Evolutionary conservation across 2,888 invertebrate genomes (phyloP).

Genomic region (Netelia fuscicornis): DNA sequence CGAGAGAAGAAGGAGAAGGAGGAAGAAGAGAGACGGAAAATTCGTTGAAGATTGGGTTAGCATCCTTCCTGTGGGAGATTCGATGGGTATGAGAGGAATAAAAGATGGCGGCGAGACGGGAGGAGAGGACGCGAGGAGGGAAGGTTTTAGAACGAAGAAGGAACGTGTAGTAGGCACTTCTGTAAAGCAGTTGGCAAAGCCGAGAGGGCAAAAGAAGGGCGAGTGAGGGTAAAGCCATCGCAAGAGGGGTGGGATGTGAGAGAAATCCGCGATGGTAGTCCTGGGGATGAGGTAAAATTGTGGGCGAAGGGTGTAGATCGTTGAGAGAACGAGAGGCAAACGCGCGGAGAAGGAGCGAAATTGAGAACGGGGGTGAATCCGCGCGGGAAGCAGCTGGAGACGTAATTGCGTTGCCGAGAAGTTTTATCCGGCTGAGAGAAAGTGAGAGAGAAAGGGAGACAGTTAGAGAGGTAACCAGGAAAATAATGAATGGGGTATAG

Average conservation of each 20-base stretch:
- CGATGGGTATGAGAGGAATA: slow-evolving; percentile 29
- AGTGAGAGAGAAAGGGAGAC: slow-evolving; percentile 4
- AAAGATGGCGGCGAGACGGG: slow-evolving; percentile 25
- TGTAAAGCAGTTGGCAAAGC: slow-evolving; percentile 54
- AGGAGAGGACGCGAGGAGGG: slow-evolving; percentile 1
- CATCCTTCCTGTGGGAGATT: slow-evolving; percentile 47
- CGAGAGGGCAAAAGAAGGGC: slow-evolving; percentile 32
- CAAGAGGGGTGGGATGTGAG: slow-evolving; percentile 34
- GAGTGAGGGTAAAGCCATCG: slow-evolving; percentile 33
- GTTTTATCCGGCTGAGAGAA: slow-evolving; percentile 79
- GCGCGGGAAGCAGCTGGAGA: slow-evolving; percentile 75
- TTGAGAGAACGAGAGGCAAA: slow-evolving; percentile 65
- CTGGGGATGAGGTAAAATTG: slow-evolving; percentile 60
- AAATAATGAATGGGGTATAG: slow-evolving; percentile 83
- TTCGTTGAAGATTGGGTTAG: slow-evolving; percentile 64
- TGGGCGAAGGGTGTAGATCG: slow-evolving; percentile 58
- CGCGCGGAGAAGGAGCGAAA: slow-evolving; percentile 58
- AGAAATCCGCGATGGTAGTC: slow-evolving; percentile 35
- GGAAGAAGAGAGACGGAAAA: slow-evolving; percentile 51
- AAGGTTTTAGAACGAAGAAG: slow-evolving; percentile 52
- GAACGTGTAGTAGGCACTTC: slow-evolving; percentile 61
- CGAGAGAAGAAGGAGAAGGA: not conserved
- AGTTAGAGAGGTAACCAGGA: slow-evolving; percentile 81
- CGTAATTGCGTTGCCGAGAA: slow-evolving; percentile 84
- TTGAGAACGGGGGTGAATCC: slow-evolving; percentile 67